Percentiles rank a stretch among this genome's conserved stretches.
Evolutionary conservation across 2,113 vertebrate species (phyloP).

Genomic region (Bombycilla garrulus): DNA sequence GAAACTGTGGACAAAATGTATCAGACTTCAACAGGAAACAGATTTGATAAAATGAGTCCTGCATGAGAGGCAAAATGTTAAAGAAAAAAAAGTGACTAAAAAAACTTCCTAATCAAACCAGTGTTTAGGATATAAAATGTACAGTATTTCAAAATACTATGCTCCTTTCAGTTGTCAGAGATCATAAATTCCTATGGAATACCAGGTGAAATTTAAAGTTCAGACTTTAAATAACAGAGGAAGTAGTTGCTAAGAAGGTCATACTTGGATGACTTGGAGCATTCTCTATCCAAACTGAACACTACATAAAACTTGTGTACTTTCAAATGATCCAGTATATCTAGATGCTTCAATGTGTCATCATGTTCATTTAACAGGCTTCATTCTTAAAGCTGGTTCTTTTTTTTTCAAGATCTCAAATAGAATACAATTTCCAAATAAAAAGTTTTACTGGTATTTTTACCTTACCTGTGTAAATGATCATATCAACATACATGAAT

Average conservation of each 20-base stretch:
- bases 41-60: background rate
- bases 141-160: background rate
- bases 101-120: background rate
- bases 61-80: background rate
- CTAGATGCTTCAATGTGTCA: background rate
- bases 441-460: background rate
- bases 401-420: background rate
- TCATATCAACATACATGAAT: background rate
- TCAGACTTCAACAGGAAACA: background rate
- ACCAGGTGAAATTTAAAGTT: background rate
- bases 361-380: background rate
- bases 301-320: background rate
- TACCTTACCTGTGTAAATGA: background rate
- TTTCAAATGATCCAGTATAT: background rate
- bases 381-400: background rate
- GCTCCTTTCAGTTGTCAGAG: background rate
- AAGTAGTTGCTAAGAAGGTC: background rate
- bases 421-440: background rate
- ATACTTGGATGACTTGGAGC: background rate
- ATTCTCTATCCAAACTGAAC: background rate
- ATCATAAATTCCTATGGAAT: background rate
- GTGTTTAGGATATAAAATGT: background rate
- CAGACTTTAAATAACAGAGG: background rate
- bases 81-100: background rate
- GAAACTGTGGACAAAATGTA: background rate